phyloP scores from a whole-genome alignment of 2,888 invertebrate species.

The Rhagonycha fulva region DNA sequence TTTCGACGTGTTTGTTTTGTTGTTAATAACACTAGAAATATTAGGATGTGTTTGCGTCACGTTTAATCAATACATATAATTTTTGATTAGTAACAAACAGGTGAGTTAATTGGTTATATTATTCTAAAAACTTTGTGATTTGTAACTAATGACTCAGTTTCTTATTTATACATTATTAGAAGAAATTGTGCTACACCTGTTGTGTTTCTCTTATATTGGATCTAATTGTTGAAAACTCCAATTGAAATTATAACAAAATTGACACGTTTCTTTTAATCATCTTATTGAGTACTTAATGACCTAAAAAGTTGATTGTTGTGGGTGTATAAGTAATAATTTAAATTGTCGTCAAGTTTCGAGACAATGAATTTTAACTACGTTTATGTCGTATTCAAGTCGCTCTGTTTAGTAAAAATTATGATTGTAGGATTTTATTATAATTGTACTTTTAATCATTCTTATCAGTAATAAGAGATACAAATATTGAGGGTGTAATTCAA shows the following conservation, averaged over 20 bases:
- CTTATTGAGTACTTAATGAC: not conserved
- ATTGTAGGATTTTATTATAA: not conserved
- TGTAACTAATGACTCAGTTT: not conserved
- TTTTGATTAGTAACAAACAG: slow-evolving; percentile 4
- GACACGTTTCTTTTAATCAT: slow-evolving; percentile 1
- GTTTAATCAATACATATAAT: slow-evolving; percentile 13
- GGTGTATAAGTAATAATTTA: slow-evolving; percentile 4
- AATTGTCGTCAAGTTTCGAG: not conserved
- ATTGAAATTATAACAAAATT: not conserved
- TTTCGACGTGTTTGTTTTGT: not conserved
- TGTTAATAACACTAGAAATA: slow-evolving; percentile 10
- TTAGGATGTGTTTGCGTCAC: slow-evolving; percentile 20
- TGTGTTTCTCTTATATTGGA: not conserved
- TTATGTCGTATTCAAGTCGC: not conserved
- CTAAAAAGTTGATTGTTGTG: slow-evolving; percentile 7
- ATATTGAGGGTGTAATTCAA: not conserved
- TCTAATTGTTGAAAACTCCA: not conserved
- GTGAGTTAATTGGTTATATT: slow-evolving; percentile 8
- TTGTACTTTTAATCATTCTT: not conserved
- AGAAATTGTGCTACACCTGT: not conserved
- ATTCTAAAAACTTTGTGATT: not conserved
- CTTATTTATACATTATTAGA: not conserved
- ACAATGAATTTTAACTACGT: not conserved
- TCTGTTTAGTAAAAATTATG: not conserved
- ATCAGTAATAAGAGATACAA: not conserved